A percentile compares a stretch with the other conserved stretches of the same genome.
Evolutionary conservation across 2,113 vertebrate species (phyloP).

Genomic region (Myocastor coypus): DNA sequence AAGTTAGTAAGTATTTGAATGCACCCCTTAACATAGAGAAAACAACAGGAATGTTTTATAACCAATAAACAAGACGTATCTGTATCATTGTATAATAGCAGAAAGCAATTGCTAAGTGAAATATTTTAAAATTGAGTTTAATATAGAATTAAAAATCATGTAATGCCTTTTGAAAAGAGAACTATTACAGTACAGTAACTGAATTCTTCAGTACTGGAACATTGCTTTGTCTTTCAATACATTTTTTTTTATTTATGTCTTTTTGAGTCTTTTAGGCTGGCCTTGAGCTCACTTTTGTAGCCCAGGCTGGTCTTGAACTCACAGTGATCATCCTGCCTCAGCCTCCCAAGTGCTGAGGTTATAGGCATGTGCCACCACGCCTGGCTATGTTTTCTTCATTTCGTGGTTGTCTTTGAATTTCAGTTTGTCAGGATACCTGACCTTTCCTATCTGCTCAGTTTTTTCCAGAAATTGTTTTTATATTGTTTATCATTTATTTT

Average conservation of each 20-base stretch:
- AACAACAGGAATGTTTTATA: not conserved
- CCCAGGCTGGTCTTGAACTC: too few relatives aligned
- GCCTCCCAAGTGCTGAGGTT: too few relatives aligned
- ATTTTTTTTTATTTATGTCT: too few relatives aligned
- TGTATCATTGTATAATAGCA: not conserved
- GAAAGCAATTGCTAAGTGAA: not conserved
- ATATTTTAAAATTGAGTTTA: not conserved
- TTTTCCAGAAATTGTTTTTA: not conserved
- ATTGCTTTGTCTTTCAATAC: not conserved
- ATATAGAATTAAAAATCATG: not conserved
- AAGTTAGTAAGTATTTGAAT: not conserved
- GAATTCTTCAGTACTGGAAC: not conserved
- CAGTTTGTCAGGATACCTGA: not conserved
- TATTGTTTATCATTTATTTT: not conserved
- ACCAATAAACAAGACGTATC: not conserved
- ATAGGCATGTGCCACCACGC: too few relatives aligned
- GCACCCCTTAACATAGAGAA: not conserved
- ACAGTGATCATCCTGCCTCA: too few relatives aligned
- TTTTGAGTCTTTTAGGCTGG: too few relatives aligned
- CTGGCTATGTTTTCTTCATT: conserved; percentile 10
- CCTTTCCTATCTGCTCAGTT: not conserved
- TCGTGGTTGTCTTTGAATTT: conserved; percentile 4
- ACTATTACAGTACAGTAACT: not conserved
- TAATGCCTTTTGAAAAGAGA: not conserved
- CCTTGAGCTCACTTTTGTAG: too few relatives aligned